Conservation (phyloP, 2,888 invertebrate species). For the Metallyticus violacea region DNA sequence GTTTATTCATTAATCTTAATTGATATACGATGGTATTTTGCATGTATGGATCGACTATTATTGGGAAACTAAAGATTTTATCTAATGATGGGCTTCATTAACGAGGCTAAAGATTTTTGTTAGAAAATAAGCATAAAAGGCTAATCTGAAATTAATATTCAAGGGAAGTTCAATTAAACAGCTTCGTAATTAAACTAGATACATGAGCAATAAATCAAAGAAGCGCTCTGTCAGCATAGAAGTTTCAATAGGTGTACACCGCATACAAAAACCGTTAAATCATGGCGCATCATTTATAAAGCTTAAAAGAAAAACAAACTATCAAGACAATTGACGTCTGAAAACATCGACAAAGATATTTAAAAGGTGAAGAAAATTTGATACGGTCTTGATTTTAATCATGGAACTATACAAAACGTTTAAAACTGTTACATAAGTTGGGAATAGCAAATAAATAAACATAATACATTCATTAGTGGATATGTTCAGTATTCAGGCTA, state of each 20-base stretch:
- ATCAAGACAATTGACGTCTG: no score
- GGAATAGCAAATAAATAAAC: no score
- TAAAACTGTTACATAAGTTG: no score
- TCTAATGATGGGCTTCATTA: background rate
- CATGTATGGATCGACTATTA: background rate
- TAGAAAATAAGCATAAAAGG: background rate
- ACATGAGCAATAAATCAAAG: background rate
- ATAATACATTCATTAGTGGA: no score
- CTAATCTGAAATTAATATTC: background rate
- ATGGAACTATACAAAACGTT: no score
- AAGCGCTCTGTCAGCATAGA: background rate
- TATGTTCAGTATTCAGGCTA: no score
- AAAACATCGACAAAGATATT: no score
- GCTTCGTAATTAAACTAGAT: background rate
- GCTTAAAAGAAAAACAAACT: background rate
- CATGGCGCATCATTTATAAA: background rate
- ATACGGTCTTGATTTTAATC: no score
- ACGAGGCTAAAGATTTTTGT: background rate
- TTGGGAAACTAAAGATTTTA: background rate
- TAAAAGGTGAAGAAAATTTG: background rate
- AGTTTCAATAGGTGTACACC: background rate
- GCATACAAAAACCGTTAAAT: background rate
- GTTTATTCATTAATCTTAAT: no score
- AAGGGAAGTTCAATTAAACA: background rate
- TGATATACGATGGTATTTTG: background rate